Evolutionary conservation across 2,113 vertebrate species (phyloP), one percentile per base, ranked within the genome.

Genomic region (Oncorhynchus mykiss): DNA sequence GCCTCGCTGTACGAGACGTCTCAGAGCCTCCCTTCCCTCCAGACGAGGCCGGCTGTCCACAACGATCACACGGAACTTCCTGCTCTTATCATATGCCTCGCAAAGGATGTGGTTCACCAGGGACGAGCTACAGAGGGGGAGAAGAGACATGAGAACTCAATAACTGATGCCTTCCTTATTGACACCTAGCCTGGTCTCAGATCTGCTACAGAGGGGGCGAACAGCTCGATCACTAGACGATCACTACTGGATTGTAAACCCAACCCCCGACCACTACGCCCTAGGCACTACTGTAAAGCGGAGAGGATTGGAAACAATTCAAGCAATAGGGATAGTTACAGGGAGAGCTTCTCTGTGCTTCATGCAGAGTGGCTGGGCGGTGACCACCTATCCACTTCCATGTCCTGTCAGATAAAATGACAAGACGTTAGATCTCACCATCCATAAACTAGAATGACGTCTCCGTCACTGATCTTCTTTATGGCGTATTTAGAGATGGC

Each of bases 391-490:
- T 45, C 39, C 39, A 11, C 39, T 45, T 9, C 39, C 39, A 45
- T 11, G 39, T 45, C 1, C 39, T 45, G 39, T 45, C 39, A 45
- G 8, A 11, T 11, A 11, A 45, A 39, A 45, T 2, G 39, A 11
- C 39, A 45, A 45, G 39, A 45, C 39, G 39, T 11, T 12, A 45
- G 9, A 45, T 16, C 95, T 86, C 92, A 99, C 98, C 98, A 98
- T 89, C 97, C 98, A 0, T 98, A 99, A 9, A 99, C 95, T 73
- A 99, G 91, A 78, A 99, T 98, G 80, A 99, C 96, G 0, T 99
- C 98, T 0, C 93, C 95, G 74, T 97, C 85, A 1, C 94, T 97
- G 88, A 99, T 99, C 91, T 99, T 99, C 90, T 97, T 93, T 74
- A 94, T 96, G 77, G 97, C 95, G 64, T 82, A 97, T 81, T 94